Conservation (phyloP, 2,113 vertebrate species). For the Illadopsis cleaveri region DNA sequence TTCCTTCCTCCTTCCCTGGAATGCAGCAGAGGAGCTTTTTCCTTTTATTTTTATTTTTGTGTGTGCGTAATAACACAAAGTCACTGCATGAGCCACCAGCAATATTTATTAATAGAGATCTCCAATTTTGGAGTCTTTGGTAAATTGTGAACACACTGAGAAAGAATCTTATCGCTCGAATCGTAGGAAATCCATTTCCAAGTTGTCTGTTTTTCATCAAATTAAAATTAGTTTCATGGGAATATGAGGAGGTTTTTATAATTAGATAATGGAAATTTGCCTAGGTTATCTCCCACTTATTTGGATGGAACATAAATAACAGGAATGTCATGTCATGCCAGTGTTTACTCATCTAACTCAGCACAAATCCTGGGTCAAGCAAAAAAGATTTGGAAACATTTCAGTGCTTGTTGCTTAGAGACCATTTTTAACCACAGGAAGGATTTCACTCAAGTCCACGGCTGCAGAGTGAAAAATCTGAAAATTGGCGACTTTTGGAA, state of each 20-base stretch:
- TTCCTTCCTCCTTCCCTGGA: background rate
- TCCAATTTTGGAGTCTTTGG: conserved; percentile 63
- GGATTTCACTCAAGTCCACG: background rate
- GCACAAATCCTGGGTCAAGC: conserved; percentile 55
- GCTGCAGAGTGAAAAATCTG: background rate
- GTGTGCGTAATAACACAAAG: background rate
- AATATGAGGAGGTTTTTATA: conserved; percentile 72
- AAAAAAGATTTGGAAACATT: conserved; percentile 33
- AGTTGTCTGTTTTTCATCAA: conserved; percentile 73
- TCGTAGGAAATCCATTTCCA: conserved; percentile 66
- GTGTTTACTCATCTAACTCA: conserved; percentile 58
- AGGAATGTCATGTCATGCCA: conserved; percentile 44
- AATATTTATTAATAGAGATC: conserved; percentile 68
- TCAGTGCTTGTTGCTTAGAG: conserved; percentile 50
- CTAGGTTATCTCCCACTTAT: conserved; percentile 57
- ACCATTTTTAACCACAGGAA: conserved; percentile 32
- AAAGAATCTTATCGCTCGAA: conserved; percentile 63
- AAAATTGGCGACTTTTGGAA: background rate
- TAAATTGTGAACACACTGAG: conserved; percentile 69
- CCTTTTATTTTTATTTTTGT: background rate
- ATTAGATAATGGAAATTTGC: conserved; percentile 76
- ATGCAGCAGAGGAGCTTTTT: background rate
- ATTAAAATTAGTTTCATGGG: conserved; percentile 77
- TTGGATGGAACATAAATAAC: conserved; percentile 64
- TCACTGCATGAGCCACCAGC: conserved; percentile 18